phyloP scores from a whole-genome alignment of 1,140 invertebrate species.

The Drosophila suzukii region DNA sequence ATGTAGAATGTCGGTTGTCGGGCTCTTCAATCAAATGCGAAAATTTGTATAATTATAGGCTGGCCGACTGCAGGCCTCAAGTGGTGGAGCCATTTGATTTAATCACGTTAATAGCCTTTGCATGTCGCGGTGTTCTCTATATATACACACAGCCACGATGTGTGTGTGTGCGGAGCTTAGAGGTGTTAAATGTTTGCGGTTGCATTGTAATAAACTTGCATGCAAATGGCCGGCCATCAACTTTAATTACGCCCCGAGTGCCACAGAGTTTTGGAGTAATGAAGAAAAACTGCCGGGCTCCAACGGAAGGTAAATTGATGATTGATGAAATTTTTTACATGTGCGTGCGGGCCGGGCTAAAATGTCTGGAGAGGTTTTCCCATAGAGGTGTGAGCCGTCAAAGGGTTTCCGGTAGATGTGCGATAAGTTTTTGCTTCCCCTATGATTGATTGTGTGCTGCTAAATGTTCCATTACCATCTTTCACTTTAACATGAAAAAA shows the following conservation, averaged over 20 bases:
- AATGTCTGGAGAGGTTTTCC: constrained; percentile 8
- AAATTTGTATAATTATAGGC: constrained; percentile 76
- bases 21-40: constrained; percentile 77
- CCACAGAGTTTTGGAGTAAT: constrained; percentile 39
- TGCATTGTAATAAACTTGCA: constrained; percentile 65
- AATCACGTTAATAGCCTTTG: constrained; percentile 79
- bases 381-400: constrained; percentile 43
- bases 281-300: constrained; percentile 52
- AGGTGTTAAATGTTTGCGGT: constrained; percentile 77
- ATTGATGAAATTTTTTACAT: constrained; percentile 55
- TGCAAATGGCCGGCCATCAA: constrained; percentile 69
- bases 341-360: constrained; percentile 10
- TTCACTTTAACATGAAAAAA: not conserved
- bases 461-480: constrained; percentile 1
- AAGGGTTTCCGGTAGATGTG: constrained; percentile 44
- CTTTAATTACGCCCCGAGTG: constrained; percentile 59
- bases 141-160: not conserved
- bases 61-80: constrained; percentile 23
- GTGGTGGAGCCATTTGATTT: constrained; percentile 65
- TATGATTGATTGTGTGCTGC: constrained; percentile 33
- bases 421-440: constrained; percentile 6
- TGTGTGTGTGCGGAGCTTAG: constrained; percentile 26
- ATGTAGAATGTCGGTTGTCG: constrained; percentile 37
- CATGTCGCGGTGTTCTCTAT: constrained; percentile 52
- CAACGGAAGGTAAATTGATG: constrained; percentile 49